Evolutionary conservation across 2,888 invertebrate species (phyloP).

Genomic region (Alloplasta piceator): DNA sequence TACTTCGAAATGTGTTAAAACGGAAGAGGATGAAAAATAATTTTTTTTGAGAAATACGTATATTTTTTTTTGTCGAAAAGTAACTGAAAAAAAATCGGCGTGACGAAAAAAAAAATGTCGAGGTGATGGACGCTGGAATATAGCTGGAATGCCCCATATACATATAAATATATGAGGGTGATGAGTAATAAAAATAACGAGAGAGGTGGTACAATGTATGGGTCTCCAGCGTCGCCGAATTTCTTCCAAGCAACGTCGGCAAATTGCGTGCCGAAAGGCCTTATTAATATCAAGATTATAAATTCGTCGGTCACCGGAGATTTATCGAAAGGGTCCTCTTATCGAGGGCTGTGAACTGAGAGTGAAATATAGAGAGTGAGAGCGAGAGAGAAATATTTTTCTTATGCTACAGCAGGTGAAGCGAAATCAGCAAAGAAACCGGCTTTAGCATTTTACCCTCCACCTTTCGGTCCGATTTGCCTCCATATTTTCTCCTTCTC

Average conservation of each 20-base stretch:
- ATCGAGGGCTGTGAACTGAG: slow-evolving; percentile 42
- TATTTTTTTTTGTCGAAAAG: no score
- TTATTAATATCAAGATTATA: slow-evolving; percentile 37
- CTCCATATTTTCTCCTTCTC: neutral
- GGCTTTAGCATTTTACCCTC: neutral
- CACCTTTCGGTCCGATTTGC: neutral
- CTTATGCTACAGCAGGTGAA: no score
- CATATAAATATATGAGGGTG: neutral
- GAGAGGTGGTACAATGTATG: slow-evolving; percentile 19
- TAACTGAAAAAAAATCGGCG: no score
- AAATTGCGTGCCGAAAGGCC: slow-evolving; percentile 32
- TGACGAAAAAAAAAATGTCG: no score
- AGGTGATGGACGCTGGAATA: no score
- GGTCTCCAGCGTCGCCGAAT: slow-evolving; percentile 12
- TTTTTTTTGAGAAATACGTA: no score
- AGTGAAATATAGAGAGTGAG: neutral
- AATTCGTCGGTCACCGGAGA: slow-evolving; percentile 42
- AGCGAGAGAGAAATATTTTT: neutral
- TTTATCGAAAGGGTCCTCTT: slow-evolving; percentile 56
- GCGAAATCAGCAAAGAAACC: neutral
- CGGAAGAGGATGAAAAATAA: no score
- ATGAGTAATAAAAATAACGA: slow-evolving; percentile 34
- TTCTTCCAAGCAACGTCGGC: neutral
- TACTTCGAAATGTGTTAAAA: no score
- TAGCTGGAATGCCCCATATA: no score